Evolutionary conservation across 1,140 invertebrate genomes (phyloP).

Genomic region (Yoshiicerus persimilis): DNA sequence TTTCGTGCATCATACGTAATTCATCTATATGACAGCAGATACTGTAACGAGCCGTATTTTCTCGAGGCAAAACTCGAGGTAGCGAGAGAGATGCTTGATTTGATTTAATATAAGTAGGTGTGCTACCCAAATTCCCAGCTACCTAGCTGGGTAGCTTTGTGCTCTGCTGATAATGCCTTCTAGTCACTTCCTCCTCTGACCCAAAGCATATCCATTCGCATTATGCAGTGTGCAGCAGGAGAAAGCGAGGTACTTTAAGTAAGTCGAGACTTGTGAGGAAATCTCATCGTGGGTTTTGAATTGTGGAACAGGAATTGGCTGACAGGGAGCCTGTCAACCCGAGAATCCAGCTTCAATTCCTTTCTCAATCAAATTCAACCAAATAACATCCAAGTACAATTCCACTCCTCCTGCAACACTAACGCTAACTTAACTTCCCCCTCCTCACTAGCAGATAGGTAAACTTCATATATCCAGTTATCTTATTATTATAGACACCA

Average conservation of each 20-base stretch:
- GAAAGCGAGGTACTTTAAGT: not conserved
- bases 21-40: not conserved
- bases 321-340: not conserved
- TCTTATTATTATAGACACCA: not conserved
- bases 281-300: not conserved
- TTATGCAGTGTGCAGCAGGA: not conserved
- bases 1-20: not conserved
- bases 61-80: not conserved
- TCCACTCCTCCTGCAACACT: not conserved
- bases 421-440: not conserved
- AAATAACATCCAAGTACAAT: not conserved
- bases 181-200: not conserved
- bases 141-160: not conserved
- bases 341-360: not conserved
- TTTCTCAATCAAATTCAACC: not conserved
- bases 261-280: not conserved
- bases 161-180: not conserved
- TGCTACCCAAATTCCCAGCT: not conserved
- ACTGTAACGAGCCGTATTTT: not conserved
- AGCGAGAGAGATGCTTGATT: not conserved
- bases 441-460: too few species aligned
- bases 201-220: not conserved
- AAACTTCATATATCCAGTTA: not conserved
- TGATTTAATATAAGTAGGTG: not conserved
- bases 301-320: conserved; percentile 5